Evolutionary conservation across 1,140 invertebrate genomes (phyloP).

Genomic region (Tyrophagus putrescentiae): DNA sequence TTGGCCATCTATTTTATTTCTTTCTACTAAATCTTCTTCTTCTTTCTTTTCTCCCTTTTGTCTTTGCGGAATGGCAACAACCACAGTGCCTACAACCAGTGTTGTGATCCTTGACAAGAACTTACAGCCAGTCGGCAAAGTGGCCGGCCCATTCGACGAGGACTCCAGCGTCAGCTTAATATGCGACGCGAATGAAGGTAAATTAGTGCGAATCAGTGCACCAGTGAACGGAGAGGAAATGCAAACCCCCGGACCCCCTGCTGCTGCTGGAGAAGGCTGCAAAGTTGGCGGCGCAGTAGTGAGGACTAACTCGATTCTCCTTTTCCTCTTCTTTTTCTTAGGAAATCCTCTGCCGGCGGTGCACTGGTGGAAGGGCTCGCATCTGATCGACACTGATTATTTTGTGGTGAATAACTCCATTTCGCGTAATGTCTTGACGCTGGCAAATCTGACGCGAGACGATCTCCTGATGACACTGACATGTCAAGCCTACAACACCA

Average conservation of each 20-base stretch:
- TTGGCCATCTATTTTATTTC: too few relatives aligned
- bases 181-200: constrained; percentile 75
- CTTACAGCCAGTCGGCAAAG: constrained; percentile 5
- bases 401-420: constrained; percentile 34
- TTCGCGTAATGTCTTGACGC: constrained; percentile 52
- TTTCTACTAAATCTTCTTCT: too few relatives aligned
- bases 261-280: background rate
- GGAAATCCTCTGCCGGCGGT: constrained; percentile 28
- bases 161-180: constrained; percentile 61
- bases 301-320: background rate
- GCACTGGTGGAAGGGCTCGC: constrained; percentile 30
- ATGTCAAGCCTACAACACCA: constrained; percentile 66
- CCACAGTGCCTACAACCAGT: constrained; percentile 21
- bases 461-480: constrained; percentile 64
- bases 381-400: constrained; percentile 27
- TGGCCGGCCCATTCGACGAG: constrained; percentile 62
- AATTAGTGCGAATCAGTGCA: too few relatives aligned
- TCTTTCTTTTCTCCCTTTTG: too few relatives aligned
- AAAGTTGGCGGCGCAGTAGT: background rate
- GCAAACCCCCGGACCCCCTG: background rate
- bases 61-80: too few relatives aligned
- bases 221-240: too few relatives aligned
- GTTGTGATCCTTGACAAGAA: constrained; percentile 19
- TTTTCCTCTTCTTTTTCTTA: constrained; percentile 16
- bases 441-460: constrained; percentile 49